Conservation (phyloP, 2,888 invertebrate genomes). For the Xestoiulus laeticollis region DNA sequence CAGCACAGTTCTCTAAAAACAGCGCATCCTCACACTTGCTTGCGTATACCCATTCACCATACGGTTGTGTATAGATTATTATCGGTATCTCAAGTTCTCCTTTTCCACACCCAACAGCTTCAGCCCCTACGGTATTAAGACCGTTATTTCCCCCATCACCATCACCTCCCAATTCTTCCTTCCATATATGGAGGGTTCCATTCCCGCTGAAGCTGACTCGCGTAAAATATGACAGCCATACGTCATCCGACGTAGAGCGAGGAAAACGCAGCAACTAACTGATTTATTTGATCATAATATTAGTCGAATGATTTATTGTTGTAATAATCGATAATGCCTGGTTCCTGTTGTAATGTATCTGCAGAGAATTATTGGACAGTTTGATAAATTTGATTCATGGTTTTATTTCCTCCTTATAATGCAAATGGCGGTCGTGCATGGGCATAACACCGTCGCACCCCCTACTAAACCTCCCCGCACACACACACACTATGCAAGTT, state of each 20-base stretch:
- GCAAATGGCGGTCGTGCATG: conserved; percentile 49
- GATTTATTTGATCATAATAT: conserved; percentile 55
- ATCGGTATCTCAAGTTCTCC: neutral
- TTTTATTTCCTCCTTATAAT: conserved; percentile 54
- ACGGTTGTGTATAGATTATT: neutral
- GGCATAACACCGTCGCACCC: conserved; percentile 39
- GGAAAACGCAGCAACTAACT: conserved; percentile 46
- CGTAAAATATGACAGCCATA: conserved; percentile 54
- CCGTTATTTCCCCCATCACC: neutral
- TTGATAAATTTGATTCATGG: conserved; percentile 56
- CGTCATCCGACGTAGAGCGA: conserved; percentile 51
- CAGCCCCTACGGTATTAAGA: neutral
- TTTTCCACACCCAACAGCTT: neutral
- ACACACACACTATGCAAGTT: conserved; percentile 27
- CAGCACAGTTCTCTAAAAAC: too few relatives aligned
- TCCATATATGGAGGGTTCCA: neutral
- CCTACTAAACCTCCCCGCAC: neutral
- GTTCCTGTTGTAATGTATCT: conserved; percentile 55
- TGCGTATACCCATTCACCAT: neutral
- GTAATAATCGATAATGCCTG: conserved; percentile 55
- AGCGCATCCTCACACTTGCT: too few relatives aligned
- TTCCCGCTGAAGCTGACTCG: conserved; percentile 46
- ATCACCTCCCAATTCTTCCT: neutral
- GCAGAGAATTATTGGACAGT: conserved; percentile 55
- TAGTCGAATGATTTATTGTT: conserved; percentile 54